Conservation (phyloP, 37 sponge, comb jelly and placozoan species). For the Eunapius fragilis region DNA sequence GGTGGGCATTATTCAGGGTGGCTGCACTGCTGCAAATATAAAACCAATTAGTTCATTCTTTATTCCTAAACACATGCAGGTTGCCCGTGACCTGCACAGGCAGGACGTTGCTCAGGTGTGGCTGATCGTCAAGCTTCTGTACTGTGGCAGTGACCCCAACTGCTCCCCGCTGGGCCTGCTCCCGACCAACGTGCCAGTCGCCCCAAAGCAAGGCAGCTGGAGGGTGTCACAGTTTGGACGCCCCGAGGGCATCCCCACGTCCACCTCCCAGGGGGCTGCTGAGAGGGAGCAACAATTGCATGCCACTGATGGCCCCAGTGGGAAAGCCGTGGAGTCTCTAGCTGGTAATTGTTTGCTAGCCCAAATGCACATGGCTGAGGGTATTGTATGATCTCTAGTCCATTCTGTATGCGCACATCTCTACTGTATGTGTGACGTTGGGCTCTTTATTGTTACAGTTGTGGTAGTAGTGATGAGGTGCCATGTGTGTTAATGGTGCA, state of each 20-base stretch:
- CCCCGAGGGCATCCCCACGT: background rate
- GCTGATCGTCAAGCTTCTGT: conserved; percentile 70
- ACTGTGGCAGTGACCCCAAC: conserved; percentile 49
- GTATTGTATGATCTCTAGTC: no score
- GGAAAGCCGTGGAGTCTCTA: background rate
- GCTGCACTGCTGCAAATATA: background rate
- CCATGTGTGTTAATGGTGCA: no score
- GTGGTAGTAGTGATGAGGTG: no score
- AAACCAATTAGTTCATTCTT: background rate
- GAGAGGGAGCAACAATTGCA: background rate
- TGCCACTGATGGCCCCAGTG: background rate
- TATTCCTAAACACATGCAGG: conserved; percentile 21
- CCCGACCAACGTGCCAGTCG: conserved; percentile 3
- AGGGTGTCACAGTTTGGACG: background rate
- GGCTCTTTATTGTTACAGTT: no score
- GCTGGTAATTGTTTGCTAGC: background rate
- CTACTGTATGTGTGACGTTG: no score
- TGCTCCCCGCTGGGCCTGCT: conserved; percentile 52
- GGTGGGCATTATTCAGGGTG: conserved; percentile 27
- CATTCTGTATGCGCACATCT: no score
- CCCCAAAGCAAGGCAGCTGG: background rate
- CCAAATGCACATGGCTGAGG: no score
- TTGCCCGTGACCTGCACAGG: conserved; percentile 23
- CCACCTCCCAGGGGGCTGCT: background rate
- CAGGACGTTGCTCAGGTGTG: conserved; percentile 58